Evolutionary conservation across 2,888 invertebrate genomes (phyloP).

Genomic region (Oxyscelio sp.): DNA sequence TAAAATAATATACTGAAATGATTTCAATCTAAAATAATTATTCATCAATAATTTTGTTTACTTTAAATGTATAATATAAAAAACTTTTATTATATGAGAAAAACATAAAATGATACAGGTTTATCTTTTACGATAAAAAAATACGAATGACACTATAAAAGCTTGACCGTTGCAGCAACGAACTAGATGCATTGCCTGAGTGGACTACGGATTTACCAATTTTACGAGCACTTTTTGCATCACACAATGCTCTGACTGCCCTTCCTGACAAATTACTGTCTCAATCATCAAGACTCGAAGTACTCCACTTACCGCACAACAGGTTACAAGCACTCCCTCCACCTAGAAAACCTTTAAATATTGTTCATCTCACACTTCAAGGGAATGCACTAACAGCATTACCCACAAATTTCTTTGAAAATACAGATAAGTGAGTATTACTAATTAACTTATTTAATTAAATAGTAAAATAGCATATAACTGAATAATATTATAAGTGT

Average conservation of each 20-base stretch:
- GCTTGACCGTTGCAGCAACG: constrained; percentile 89
- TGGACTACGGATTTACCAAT: constrained; percentile 94
- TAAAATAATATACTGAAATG: too few relatives aligned
- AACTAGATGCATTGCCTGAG: constrained; percentile 92
- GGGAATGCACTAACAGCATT: constrained; percentile 93
- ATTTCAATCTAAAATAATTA: too few relatives aligned
- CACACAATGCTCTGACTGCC: constrained; percentile 92
- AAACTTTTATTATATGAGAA: too few relatives aligned
- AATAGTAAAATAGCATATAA: too few relatives aligned
- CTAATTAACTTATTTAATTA: too few relatives aligned
- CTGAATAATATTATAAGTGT: too few relatives aligned
- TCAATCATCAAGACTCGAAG: constrained; percentile 92
- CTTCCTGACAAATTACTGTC: constrained; percentile 93
- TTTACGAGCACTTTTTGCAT: constrained; percentile 92
- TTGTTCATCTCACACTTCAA: constrained; percentile 92
- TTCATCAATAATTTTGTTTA: too few relatives aligned
- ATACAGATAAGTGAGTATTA: constrained; percentile 89
- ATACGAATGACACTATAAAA: constrained; percentile 3
- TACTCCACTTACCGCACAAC: constrained; percentile 94
- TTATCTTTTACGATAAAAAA: constrained; percentile 1
- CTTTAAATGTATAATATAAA: too few relatives aligned
- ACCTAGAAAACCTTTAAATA: constrained; percentile 92
- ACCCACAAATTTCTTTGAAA: constrained; percentile 93
- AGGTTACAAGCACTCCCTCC: constrained; percentile 93
- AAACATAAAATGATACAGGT: too few relatives aligned